A percentile compares a stretch with the other conserved stretches of the same genome.
Evolutionary conservation across 2,888 invertebrate genomes (phyloP).

Genomic region (Epinotia ramella): DNA sequence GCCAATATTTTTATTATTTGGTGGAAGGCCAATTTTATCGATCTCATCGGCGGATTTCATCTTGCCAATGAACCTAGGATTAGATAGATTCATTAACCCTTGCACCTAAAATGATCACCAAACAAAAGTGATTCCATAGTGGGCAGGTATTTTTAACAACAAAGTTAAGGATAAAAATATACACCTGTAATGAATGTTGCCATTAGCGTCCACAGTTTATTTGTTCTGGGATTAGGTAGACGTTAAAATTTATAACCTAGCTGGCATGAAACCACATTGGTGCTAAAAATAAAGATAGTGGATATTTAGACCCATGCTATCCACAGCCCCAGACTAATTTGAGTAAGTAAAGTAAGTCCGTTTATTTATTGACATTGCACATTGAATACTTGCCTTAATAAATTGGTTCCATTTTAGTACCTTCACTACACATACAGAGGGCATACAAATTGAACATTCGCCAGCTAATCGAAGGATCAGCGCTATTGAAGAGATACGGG

Average conservation of each 20-base stretch:
- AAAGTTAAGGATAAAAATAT: background rate
- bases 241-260: constrained; percentile 28
- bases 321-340: background rate
- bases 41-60: background rate
- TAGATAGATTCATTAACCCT: background rate
- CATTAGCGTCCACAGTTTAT: constrained; percentile 8
- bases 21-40: background rate
- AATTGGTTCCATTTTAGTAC: background rate
- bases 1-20: background rate
- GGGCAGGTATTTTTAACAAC: background rate
- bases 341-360: constrained; percentile 6
- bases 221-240: constrained; percentile 15
- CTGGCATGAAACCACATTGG: constrained; percentile 3
- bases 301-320: background rate
- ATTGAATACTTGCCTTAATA: background rate
- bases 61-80: background rate
- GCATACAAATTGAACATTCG: background rate
- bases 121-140: background rate
- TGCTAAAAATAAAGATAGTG: constrained; percentile 23
- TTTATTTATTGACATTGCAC: background rate
- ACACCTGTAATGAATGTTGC: constrained; percentile 10
- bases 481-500: background rate
- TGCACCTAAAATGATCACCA: background rate
- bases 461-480: background rate
- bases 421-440: background rate